Evolutionary conservation across 2,888 invertebrate species (phyloP), one percentile per base, ranked within the genome.

Genomic region (Ophion costatus): DNA sequence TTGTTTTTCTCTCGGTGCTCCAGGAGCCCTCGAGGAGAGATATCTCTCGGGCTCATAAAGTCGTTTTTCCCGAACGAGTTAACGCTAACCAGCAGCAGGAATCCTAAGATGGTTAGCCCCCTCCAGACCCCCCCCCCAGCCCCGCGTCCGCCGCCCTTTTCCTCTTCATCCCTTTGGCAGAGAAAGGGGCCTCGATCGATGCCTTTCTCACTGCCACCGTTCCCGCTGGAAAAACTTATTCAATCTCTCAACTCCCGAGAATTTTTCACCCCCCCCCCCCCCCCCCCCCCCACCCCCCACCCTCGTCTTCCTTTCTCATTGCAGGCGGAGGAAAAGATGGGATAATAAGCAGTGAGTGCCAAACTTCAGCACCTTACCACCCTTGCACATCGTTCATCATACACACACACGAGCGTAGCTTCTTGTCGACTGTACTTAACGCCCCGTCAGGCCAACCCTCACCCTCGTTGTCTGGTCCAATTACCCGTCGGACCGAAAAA

Each of bases 11-110:
- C 29, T 38, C 56, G 42, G 61, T 56, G 24, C 70, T 24, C 73
- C 24, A 22, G 29, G 14, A 57, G 73, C 83, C 67, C 79, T 66
- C 77, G 42, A 71, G 83, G 84, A 84, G 79, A 79, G 82, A 83
- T 83, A 85, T 84, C 80, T 84, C 85, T 84, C 84, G 82, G 84
- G 82, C 82, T 80, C 73, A 74, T 74, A 80, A 74, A 80, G 73
- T 80, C 73, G 80, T 80, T 80, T 80, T 74, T 80, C 74, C 57
- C 80, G 73, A 80, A 80, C 74, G 80, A 80, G 80, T 80, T 80
- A 80, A 74, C 80, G 66, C 42, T 74, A 73, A 74, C 73, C 67
- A 74, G 73, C 59, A 24, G 67, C 66, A 22, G 59, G 78, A 66
- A 63, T 29, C 45, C 80, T 42, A 80, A 80, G 71, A 80, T 80